Percentiles rank a stretch among this genome's conserved stretches.
Conservation (phyloP, 2,797 vertebrate species). For the Gadopsis bispinosus region DNA sequence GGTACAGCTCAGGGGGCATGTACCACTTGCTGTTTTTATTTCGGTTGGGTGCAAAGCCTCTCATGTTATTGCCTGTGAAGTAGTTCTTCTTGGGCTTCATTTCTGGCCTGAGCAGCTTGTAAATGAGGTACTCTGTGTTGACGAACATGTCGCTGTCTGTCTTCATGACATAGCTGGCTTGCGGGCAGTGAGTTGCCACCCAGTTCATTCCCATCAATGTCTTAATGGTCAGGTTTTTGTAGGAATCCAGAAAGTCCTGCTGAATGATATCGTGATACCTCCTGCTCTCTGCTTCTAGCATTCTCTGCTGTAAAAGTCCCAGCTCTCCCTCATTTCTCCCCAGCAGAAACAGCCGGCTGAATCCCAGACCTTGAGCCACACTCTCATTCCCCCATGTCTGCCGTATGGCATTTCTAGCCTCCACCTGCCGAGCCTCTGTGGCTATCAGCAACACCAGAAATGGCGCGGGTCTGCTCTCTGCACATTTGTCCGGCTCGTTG, state of each 20-base stretch:
- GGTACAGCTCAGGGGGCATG: slow-evolving; percentile 93
- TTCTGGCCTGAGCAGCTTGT: slow-evolving; percentile 92
- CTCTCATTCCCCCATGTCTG: slow-evolving; percentile 97
- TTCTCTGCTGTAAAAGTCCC: slow-evolving; percentile 83
- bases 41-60: slow-evolving; percentile 91
- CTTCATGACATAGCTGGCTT: slow-evolving; percentile 94
- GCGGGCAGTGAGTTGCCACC: slow-evolving; percentile 92
- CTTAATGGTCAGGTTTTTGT: slow-evolving; percentile 96
- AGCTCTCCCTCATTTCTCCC: slow-evolving; percentile 84
- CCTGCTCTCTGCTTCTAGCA: slow-evolving; percentile 90
- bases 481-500: slow-evolving; percentile 92
- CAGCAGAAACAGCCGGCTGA: slow-evolving; percentile 91
- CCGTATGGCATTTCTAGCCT: slow-evolving; percentile 93
- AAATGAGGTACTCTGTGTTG: slow-evolving; percentile 95
- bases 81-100: slow-evolving; percentile 88
- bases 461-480: slow-evolving; percentile 73
- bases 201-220: slow-evolving; percentile 99
- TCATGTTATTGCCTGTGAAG: slow-evolving; percentile 96
- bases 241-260: slow-evolving; percentile 94
- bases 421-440: slow-evolving; percentile 90
- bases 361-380: slow-evolving; percentile 82
- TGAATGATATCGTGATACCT: slow-evolving; percentile 93
- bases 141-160: slow-evolving; percentile 99
- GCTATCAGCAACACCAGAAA: slow-evolving; percentile 94
- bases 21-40: slow-evolving; percentile 98